A percentile compares a stretch with the other conserved stretches of the same genome.
These are phyloP conservation scores for Emys orbicularis DNA, from an alignment of 2,797 vertebrate genomes.

Conservation along the genomic window DNA sequence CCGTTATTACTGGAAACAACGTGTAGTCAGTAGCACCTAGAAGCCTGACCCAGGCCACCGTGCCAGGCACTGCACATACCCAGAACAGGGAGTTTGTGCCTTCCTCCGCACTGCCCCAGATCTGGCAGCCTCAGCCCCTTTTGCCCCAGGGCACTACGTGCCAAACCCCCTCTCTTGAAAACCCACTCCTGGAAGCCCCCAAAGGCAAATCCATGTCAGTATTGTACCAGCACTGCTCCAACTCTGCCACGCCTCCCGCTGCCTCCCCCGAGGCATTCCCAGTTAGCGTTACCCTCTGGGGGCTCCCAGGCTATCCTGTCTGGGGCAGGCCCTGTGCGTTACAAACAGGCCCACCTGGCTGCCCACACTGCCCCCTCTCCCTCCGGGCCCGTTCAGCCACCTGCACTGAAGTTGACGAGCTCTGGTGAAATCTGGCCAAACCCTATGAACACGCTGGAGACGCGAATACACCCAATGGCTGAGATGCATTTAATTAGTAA, in stretches of 20 bases:
- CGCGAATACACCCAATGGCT: not conserved
- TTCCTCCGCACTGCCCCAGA: too few species aligned
- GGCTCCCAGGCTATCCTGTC: accelerated
- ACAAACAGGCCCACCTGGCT: not conserved
- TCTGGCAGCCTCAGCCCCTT: too few species aligned
- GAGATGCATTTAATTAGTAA: not conserved
- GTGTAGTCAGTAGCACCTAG: too few species aligned
- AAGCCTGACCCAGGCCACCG: too few species aligned
- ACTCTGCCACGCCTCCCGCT: not conserved
- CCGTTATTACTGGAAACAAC: too few species aligned
- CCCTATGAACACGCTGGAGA: accelerated
- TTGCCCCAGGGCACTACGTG: too few species aligned
- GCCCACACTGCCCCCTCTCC: not conserved
- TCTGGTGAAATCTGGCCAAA: accelerated
- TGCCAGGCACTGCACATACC: too few species aligned
- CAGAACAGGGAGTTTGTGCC: too few species aligned
- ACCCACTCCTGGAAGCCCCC: too few species aligned
- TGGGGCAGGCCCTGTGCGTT: accelerated
- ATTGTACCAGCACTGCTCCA: not conserved
- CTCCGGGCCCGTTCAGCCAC: accelerated
- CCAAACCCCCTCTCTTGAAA: too few species aligned
- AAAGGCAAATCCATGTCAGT: too few species aligned
- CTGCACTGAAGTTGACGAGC: accelerated
- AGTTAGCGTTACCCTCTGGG: not conserved
- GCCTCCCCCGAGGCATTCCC: not conserved